Evolutionary conservation across 2,888 invertebrate genomes (phyloP).

Genomic region (Microplitis deprimator): DNA sequence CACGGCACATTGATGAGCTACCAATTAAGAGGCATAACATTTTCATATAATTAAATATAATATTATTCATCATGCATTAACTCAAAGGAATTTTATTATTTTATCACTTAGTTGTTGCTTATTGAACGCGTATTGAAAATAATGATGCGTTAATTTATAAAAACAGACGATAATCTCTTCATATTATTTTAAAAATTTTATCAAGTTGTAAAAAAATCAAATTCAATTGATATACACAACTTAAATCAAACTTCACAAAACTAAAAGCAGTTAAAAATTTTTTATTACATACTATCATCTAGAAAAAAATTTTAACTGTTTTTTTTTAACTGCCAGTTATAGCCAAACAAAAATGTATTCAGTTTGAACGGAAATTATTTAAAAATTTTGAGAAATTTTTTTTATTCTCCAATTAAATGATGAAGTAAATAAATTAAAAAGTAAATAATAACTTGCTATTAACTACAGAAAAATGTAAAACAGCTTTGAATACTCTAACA

Average conservation of each 20-base stretch:
- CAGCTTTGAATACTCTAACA: constrained; percentile 7
- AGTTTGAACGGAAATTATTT: neutral
- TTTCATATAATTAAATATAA: constrained; percentile 54
- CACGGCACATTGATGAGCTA: constrained; percentile 70
- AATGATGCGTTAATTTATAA: constrained; percentile 7
- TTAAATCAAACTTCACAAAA: neutral
- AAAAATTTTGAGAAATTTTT: too few species aligned
- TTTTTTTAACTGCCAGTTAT: constrained; percentile 9
- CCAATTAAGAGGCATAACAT: constrained; percentile 63
- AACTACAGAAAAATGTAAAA: neutral
- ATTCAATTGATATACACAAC: too few species aligned
- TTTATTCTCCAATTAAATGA: too few species aligned
- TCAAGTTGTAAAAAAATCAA: neutral
- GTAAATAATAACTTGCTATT: neutral
- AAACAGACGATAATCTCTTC: neutral
- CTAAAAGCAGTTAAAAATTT: neutral
- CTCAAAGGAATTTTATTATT: constrained; percentile 24
- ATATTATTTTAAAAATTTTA: neutral
- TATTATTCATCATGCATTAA: constrained; percentile 64
- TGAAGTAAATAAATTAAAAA: neutral
- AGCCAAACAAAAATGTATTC: neutral
- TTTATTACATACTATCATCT: neutral
- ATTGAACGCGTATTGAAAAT: neutral
- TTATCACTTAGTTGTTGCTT: neutral
- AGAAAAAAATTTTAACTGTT: neutral